Evolutionary conservation across 2,113 vertebrate species (phyloP), one percentile per base, ranked within the genome.

Genomic region (Ranitomeya imitator): DNA sequence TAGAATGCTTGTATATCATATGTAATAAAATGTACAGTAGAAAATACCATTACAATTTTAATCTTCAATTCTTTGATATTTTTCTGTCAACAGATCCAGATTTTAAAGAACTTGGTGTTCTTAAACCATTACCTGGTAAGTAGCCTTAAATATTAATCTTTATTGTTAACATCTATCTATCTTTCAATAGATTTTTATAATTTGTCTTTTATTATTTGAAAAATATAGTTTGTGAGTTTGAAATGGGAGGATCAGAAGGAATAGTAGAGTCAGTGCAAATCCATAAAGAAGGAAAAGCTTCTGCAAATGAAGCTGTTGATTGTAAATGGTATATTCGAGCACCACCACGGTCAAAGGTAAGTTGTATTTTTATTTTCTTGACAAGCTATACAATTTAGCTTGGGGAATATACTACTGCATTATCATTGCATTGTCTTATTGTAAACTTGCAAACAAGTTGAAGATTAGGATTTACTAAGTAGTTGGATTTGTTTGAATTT

Each of bases 301-400:
- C 94, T 87, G 95, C 96, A 83, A 92, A 95, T 0, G 98, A 99
- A 92, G 98, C 98, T 11, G 97, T 99, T 83, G 98, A 99, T 92
- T 99, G 98, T 94, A 99, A 98, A 94, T 99, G 98, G 98, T 99
- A 96, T 94, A 99, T 99, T 93, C 95, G 96, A 65, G 98, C 98
- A 31, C 97, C 98, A 57, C 97, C 98, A 0, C 94, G 95, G 90
- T 99, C 98, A 94, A 99, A 99, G 97, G 98, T 99, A 91, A 96
- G 97, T 96, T 54, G 69, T 71, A 51, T 54, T 37, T 65, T 23
- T n/a, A 78, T 54, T 52, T 54, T 45, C 37, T 45, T 45, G 37
- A 45, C 37, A 45, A 45, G 37, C 37, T 45, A 5, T 45, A 45
- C 37, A 45, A 45, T 45, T 45, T 45, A 45, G 37, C 37, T 45